Base-by-base conservation (phyloP, 2,888 invertebrate species). In the Arge pagana region DNA sequence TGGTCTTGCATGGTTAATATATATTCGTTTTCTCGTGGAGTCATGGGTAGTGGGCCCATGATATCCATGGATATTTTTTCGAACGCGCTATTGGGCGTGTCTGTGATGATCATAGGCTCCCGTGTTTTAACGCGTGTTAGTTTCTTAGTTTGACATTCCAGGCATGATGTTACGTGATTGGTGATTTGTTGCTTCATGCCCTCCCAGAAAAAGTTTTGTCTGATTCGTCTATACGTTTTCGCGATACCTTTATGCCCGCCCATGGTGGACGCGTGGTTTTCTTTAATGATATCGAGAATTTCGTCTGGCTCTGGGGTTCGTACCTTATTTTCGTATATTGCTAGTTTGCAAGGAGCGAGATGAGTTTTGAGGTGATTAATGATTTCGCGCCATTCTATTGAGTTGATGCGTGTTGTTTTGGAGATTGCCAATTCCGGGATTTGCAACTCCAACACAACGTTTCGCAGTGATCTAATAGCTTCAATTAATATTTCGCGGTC, bases 1-100 rank as follows among this genome's bases (percentile, higher is more conserved):
- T 41, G 8, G 4, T 52, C 52, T 41, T 52, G 52, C 11, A 52
- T 57, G 0, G 50, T 57, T 1, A 57, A 23, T 5, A 55, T 48
- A 19, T 63, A 65, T 13, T 40, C 28, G 13, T 63, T 64, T 3
- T 43, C 54, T 11, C 31, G 15, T 4, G n/a, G 10, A 7, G 58
- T 53, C 6, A 10, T 19, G n/a, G 52, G 45, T 13, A 59, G 18
- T 0, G 56, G 56, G 8, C 59, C 58, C 3, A 59, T 57, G 2
- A 55, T 50, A 28, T 59, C 57, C 8, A 55, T 15, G 0, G 51
- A n/a, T 5, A 52, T 21, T 45, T 36, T 45, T 4, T 50, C 45
- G 23, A 56, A 53, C 15, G 42, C 53, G n/a, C 13, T 26, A 6
- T 23, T 19, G 13, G 48, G 48, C 18, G 50, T 48, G 30, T 48